These are phyloP conservation scores for Chironomus riparius DNA, from an alignment of 2,888 invertebrate genomes.

Conservation along the genomic window DNA sequence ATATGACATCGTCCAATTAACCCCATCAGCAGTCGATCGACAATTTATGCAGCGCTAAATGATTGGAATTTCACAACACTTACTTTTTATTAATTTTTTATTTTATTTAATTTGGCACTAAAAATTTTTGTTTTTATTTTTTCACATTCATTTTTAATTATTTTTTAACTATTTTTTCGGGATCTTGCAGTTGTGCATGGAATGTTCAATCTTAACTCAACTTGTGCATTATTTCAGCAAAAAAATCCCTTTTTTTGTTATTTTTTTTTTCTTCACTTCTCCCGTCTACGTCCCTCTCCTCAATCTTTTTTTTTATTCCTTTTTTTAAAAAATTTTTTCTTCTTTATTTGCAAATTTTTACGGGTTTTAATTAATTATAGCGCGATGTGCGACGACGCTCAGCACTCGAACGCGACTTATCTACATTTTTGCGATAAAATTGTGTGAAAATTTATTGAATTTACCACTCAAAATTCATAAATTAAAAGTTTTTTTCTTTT, in stretches of 20 bases:
- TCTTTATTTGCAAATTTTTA: neutral
- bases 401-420: slow-evolving; percentile 4
- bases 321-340: neutral
- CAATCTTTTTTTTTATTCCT: neutral
- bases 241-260: neutral
- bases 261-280: neutral
- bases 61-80: neutral
- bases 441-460: neutral
- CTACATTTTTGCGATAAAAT: neutral
- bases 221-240: neutral
- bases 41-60: no score
- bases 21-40: neutral
- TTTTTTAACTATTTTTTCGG: neutral
- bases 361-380: neutral
- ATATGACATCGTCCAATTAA: neutral
- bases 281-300: neutral
- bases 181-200: neutral
- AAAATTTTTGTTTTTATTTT: neutral
- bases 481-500: neutral
- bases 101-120: neutral
- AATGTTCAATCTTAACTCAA: neutral
- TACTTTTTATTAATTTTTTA: neutral
- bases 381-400: neutral
- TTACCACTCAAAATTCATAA: neutral
- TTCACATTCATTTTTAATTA: neutral